Evolutionary conservation across 1,140 invertebrate genomes (phyloP).

Genomic region (Mizuhopecten yessoensis): DNA sequence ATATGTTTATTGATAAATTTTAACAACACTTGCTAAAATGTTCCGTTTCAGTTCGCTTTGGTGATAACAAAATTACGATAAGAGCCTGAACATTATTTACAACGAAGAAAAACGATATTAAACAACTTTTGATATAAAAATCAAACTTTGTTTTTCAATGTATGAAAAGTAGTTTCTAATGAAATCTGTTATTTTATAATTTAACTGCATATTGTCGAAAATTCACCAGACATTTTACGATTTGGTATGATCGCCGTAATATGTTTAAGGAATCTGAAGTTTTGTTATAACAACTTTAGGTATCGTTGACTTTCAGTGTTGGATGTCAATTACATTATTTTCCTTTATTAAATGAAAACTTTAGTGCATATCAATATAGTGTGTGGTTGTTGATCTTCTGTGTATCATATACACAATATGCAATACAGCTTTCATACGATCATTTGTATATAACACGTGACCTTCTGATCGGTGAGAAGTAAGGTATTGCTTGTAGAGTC

Average conservation of each 20-base stretch:
- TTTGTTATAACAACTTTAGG: neutral
- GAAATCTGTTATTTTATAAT: no score
- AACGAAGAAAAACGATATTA: neutral
- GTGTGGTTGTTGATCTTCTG: neutral
- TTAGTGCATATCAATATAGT: neutral
- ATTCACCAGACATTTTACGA: neutral
- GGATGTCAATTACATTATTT: neutral
- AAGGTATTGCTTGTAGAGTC: no score
- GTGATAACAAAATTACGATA: neutral
- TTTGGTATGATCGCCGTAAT: no score
- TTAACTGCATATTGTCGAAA: neutral
- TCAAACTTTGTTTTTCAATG: neutral
- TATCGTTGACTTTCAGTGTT: neutral
- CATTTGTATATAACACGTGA: no score
- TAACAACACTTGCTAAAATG: neutral
- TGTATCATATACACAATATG: slow-evolving; percentile 26
- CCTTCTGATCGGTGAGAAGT: no score
- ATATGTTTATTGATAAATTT: neutral
- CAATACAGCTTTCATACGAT: neutral
- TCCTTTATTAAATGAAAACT: neutral
- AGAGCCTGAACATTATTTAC: neutral
- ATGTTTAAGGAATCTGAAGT: no score
- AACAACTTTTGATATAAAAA: neutral
- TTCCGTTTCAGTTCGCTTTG: neutral
- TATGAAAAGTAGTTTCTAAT: neutral